A percentile compares a stretch with the other conserved stretches of the same genome.
Evolutionary conservation across 2,113 vertebrate genomes (phyloP).

Genomic region (Urocitellus parryii): DNA sequence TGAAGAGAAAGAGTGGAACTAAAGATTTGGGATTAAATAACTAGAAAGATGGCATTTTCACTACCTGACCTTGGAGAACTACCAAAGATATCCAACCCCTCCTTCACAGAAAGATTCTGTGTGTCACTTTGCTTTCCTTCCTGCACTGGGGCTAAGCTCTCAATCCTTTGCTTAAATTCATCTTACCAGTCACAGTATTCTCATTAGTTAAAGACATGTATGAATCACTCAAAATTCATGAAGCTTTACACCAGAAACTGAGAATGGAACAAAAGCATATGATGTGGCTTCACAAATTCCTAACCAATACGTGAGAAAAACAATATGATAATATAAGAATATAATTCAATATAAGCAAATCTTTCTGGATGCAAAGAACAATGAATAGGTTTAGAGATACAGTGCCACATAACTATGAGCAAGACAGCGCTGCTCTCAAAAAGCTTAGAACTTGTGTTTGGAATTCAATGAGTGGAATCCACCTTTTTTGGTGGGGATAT

Average conservation of each 20-base stretch:
- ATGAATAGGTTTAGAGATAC: neutral
- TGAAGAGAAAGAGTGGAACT: neutral
- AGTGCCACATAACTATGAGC: neutral
- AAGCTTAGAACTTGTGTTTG: neutral
- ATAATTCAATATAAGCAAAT: neutral
- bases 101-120: neutral
- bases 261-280: neutral
- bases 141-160: neutral
- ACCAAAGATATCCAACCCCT: neutral
- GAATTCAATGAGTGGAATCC: neutral
- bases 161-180: neutral
- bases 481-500: too few species aligned
- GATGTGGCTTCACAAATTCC: neutral
- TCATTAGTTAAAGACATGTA: neutral
- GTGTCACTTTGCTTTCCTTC: neutral
- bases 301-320: neutral
- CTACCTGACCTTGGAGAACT: neutral
- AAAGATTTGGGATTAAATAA: neutral
- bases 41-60: neutral
- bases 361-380: neutral
- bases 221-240: neutral
- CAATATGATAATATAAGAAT: neutral
- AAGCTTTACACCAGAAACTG: neutral
- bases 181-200: neutral
- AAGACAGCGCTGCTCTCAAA: neutral